Evolutionary conservation across 2,113 vertebrate genomes (phyloP).

Genomic region (Copsychus sechellarum): DNA sequence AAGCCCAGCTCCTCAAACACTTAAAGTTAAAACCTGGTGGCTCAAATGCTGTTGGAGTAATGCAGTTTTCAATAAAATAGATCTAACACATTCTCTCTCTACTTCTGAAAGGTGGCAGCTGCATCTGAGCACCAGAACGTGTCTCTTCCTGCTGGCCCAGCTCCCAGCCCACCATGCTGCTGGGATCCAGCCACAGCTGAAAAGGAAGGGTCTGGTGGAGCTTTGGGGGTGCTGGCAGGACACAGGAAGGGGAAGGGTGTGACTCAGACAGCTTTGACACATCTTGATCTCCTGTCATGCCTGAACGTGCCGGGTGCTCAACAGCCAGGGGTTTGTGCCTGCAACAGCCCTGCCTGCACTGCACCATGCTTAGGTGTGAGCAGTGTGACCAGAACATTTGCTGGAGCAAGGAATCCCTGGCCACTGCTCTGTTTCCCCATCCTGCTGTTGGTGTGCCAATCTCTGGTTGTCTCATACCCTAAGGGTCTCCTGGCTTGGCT

Average conservation of each 20-base stretch:
- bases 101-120: not conserved
- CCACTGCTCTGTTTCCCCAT: not conserved
- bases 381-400: fast-evolving
- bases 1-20: not conserved
- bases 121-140: fast-evolving
- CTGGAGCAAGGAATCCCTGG: not conserved
- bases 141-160: not conserved
- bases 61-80: not conserved
- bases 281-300: fast-evolving
- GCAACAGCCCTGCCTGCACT: fast-evolving
- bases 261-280: not conserved
- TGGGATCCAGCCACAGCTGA: fast-evolving
- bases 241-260: not conserved
- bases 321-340: fast-evolving
- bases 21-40: not conserved
- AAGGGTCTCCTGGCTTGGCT: not conserved
- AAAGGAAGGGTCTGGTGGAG: not conserved
- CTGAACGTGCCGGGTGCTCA: not conserved
- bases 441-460: not conserved
- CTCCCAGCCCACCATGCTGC: not conserved
- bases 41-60: not conserved
- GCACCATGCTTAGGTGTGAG: fast-evolving
- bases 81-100: not conserved
- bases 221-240: not conserved
- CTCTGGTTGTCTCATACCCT: no score